Evolutionary conservation across 2,113 vertebrate genomes (phyloP).

Genomic region (Arenaria interpres): DNA sequence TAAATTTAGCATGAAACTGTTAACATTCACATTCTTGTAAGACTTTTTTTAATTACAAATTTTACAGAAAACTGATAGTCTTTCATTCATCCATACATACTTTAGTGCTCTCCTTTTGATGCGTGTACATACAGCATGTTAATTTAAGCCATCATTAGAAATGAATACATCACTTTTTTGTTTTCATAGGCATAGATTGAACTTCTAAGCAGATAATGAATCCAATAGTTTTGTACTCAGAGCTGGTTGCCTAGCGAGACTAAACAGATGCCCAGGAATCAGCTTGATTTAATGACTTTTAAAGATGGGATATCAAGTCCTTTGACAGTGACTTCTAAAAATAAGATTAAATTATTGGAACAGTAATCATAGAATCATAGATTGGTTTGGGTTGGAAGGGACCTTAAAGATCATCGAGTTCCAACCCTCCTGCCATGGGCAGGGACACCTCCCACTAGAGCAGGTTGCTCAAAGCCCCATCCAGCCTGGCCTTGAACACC

Average conservation of each 20-base stretch:
- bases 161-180: not conserved
- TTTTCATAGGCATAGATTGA: not conserved
- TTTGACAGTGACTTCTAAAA: not conserved
- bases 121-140: not conserved
- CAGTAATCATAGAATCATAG: not conserved
- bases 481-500: too few relatives aligned
- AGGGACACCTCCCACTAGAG: too few relatives aligned
- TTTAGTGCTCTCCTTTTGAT: not conserved
- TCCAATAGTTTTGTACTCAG: not conserved
- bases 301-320: not conserved
- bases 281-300: constrained; percentile 9
- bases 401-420: too few relatives aligned
- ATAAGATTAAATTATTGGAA: not conserved
- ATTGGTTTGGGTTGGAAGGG: too few relatives aligned
- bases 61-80: not conserved
- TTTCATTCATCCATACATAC: not conserved
- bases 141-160: not conserved
- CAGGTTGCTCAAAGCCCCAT: too few relatives aligned
- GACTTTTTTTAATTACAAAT: not conserved
- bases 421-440: too few relatives aligned
- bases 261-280: not conserved
- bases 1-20: not conserved
- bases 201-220: not conserved
- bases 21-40: not conserved
- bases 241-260: not conserved